These are phyloP conservation scores for Cinclus cinclus DNA, from an alignment of 2,113 vertebrate genomes.

Conservation along the genomic window DNA sequence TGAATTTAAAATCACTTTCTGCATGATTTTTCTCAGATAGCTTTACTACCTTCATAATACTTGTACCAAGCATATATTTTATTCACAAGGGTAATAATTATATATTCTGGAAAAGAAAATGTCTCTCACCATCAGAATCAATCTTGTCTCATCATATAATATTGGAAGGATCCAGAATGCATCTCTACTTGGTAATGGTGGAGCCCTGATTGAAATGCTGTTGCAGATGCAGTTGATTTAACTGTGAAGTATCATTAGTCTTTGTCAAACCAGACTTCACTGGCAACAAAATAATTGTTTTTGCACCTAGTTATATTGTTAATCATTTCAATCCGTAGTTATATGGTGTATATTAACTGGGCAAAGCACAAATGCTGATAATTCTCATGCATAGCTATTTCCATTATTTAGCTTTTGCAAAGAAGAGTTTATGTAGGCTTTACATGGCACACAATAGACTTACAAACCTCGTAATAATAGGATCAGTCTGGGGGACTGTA, in stretches of 20 bases:
- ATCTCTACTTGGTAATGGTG: not conserved
- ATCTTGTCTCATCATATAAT: not conserved
- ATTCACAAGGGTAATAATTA: not conserved
- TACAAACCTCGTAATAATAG: not conserved
- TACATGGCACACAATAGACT: not conserved
- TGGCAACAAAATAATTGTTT: conserved; percentile 13
- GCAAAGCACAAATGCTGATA: not conserved
- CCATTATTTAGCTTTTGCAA: not conserved
- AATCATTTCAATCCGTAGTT: conserved; percentile 23
- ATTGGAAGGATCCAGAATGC: not conserved
- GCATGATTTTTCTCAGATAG: not conserved
- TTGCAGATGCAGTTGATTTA: not conserved
- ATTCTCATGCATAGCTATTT: not conserved
- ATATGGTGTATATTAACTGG: not conserved
- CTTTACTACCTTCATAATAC: not conserved
- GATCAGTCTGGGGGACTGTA: not conserved
- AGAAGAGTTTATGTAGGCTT: not conserved
- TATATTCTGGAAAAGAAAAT: not conserved
- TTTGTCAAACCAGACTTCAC: conserved; percentile 32
- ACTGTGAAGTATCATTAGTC: not conserved
- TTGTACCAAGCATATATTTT: not conserved
- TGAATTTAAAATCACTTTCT: not conserved
- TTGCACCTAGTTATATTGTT: not conserved
- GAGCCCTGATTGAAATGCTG: not conserved
- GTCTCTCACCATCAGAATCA: not conserved